Evolutionary conservation across 2,797 vertebrate species (phyloP), one percentile per base, ranked within the genome.

Genomic region (Sebastes kiyomatsui): DNA sequence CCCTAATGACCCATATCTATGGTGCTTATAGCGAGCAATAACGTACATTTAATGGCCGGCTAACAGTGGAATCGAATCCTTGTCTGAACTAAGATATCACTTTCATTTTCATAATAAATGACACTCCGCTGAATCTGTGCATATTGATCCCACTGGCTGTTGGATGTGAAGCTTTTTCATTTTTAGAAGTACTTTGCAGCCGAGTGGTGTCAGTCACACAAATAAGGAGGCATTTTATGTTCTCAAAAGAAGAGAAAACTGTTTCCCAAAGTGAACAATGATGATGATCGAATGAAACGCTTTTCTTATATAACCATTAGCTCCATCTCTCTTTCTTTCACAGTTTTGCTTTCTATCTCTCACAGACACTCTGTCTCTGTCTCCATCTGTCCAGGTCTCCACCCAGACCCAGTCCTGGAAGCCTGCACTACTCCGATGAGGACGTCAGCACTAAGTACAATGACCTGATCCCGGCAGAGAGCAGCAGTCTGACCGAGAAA

Each of bases 401-500:
- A 0, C 98, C 98, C 0, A 95, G 98, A 70, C 98, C 98, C 85
- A 99, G 98, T 88, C 98, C 98, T 0, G 98, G 98, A 84, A 98
- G 98, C 91, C 96, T 99, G 65, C 97, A 99, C 92, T 99, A 99
- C 92, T 99, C 98, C 0, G 98, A 99, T 4, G 98, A 99, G 92
- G 98, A 99, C 0, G 97, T 99, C 87, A 97, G 97, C 91, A 92
- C 94, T 38, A 99, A 99, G 80, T 99, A 99, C 90, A 99, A 99
- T 0, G 98, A 99, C 93, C 96, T 99, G 89, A 98, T 99, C 91
- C 97, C 97, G 0, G 97, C 98, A 0, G 98, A 99, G 94, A 99
- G 97, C 96, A 97, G 98, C 96, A 99, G 98, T 87, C 96, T 99
- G 84, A 99, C 98, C 0, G 98, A 99, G 94, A 99, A 99, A 84